Evolutionary conservation across 1,140 invertebrate species (phyloP).

Genomic region (Nautilus pompilius): DNA sequence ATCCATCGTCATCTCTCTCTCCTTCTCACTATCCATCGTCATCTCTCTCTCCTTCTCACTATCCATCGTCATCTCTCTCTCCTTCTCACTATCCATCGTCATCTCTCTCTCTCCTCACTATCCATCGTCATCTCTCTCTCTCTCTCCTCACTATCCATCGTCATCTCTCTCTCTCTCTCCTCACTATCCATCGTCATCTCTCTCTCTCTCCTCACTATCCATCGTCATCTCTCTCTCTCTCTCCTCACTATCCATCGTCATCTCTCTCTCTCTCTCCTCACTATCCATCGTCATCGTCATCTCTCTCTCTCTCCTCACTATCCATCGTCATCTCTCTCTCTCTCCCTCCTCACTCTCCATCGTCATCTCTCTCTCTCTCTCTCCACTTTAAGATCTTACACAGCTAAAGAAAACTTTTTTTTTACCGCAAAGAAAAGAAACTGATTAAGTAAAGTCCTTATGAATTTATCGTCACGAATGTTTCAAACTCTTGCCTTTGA

Average conservation of each 20-base stretch:
- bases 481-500: background rate
- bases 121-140: background rate
- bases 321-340: background rate
- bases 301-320: background rate
- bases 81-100: too few relatives aligned
- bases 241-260: background rate
- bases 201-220: background rate
- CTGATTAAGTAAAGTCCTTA: background rate
- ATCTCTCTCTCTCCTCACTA: too few relatives aligned
- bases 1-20: too few relatives aligned
- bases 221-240: background rate
- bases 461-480: background rate
- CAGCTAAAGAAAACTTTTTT: background rate
- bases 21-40: too few relatives aligned
- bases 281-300: background rate
- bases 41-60: too few relatives aligned
- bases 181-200: background rate
- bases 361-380: background rate
- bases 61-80: too few relatives aligned
- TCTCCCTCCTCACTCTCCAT: background rate
- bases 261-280: background rate
- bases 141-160: background rate
- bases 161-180: background rate
- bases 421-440: background rate
- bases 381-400: background rate